Evolutionary conservation across 2,888 invertebrate species (phyloP), one percentile per base, ranked within the genome.

Genomic region (Operophtera brumata): DNA sequence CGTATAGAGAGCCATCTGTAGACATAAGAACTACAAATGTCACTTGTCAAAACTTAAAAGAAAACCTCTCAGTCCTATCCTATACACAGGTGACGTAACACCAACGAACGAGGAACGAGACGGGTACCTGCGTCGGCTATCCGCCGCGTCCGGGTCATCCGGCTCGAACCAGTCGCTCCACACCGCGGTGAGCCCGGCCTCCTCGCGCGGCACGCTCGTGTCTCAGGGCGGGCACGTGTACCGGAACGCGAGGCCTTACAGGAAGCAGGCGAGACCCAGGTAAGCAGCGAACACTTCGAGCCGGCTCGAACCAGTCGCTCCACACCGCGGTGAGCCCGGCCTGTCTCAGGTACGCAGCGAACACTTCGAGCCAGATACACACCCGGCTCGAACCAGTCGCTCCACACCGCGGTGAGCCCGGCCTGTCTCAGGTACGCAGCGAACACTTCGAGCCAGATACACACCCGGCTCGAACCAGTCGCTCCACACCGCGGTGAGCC

Each of bases 181-280:
- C 69, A 80, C 82, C 34, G 80, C 81, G 1, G 47, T 77, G 1
- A 81, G 82, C 43, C 83, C 85, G 2, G 84, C 90, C 42, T 87
- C 89, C 66, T 91, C 91, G n/a, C 86, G 91, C 43, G 90, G 91
- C 48, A 92, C 92, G 7, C 81, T 92, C 0, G 91, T 92, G 36
- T 92, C 92, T 1, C 80, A 84, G 45, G 91, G 86, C 36, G 91
- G 91, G 1, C 86, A 90, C 62, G 90, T 91, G 13, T 91, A 91
- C 65, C 61, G 89, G 42, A 91, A 91, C 81, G 91, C 91, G 0
- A 49, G 90, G 14, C 84, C 85, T 0, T 83, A 89, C 64, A 69
- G 75, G 52, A 70, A 72, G 59, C 65, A 61, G 30, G 59, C 67
- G 0, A 72, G 71, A 6, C 34, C 43, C 37, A 13, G 37, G 14